Evolutionary conservation across 2,113 vertebrate genomes (phyloP).

Genomic region (Candoia aspera): DNA sequence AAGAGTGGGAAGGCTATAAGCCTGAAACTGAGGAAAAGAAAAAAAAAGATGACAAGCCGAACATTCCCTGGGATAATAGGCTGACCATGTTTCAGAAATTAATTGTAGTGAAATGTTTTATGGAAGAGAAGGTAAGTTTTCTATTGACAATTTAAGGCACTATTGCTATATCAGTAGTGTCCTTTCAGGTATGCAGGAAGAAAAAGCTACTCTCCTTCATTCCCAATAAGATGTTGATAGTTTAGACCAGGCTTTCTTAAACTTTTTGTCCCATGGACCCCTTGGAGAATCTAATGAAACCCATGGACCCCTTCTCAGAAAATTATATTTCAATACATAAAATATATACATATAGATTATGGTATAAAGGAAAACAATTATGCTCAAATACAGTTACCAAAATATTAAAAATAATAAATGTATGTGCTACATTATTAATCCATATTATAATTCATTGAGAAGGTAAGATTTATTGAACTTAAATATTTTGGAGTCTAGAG

Average conservation of each 20-base stretch:
- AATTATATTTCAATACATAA: neutral
- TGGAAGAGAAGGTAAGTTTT: slow-evolving; percentile 77
- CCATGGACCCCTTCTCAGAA: neutral
- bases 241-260: neutral
- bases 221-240: neutral
- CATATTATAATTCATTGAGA: too few relatives aligned
- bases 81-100: slow-evolving; percentile 80
- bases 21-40: slow-evolving; percentile 3
- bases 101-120: slow-evolving; percentile 78
- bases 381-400: too few relatives aligned
- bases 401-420: too few relatives aligned
- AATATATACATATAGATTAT: neutral
- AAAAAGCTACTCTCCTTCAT: neutral
- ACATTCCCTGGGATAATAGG: slow-evolving; percentile 63
- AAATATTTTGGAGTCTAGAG: too few relatives aligned
- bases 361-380: neutral
- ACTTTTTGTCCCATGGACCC: neutral
- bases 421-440: too few relatives aligned
- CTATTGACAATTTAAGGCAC: neutral
- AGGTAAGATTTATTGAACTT: too few relatives aligned
- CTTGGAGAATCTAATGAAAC: neutral
- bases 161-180: neutral
- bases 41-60: slow-evolving; percentile 16
- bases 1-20: slow-evolving; percentile 53
- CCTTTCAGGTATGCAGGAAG: rapidly evolving